Conservation (phyloP, 2,888 invertebrate species). For the Carterocephalus palaemon region DNA sequence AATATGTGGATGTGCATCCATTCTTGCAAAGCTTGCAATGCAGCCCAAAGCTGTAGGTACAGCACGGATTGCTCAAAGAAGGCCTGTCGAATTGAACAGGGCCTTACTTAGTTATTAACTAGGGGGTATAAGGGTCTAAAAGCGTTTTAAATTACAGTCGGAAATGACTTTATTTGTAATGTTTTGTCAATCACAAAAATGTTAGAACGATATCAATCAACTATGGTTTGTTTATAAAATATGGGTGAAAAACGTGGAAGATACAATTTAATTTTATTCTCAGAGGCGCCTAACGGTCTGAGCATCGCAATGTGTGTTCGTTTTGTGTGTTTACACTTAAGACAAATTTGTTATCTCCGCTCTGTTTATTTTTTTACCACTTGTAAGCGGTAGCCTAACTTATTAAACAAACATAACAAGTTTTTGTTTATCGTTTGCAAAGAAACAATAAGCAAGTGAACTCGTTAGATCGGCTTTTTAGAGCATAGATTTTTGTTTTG, state of each 20-base stretch:
- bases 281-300: slow-evolving; percentile 49
- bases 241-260: slow-evolving; percentile 29
- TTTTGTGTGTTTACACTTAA: slow-evolving; percentile 31
- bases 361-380: slow-evolving; percentile 60
- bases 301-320: slow-evolving; percentile 45
- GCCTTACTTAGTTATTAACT: no score
- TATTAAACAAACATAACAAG: slow-evolving; percentile 51
- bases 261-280: slow-evolving; percentile 35
- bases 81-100: no score
- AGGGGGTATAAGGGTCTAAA: no score
- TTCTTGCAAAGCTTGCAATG: no score
- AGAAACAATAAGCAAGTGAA: slow-evolving; percentile 27
- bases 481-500: background rate
- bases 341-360: slow-evolving; percentile 23
- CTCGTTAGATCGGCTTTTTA: slow-evolving; percentile 14
- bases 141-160: no score
- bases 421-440: slow-evolving; percentile 33
- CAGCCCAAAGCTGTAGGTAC: no score
- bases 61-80: no score
- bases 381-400: slow-evolving; percentile 49
- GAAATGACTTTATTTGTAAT: no score
- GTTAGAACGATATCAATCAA: no score
- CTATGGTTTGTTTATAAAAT: no score
- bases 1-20: no score
- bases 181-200: no score